Base-by-base conservation (phyloP, 1,140 invertebrate genomes). In the Drosophila oshimai region DNA sequence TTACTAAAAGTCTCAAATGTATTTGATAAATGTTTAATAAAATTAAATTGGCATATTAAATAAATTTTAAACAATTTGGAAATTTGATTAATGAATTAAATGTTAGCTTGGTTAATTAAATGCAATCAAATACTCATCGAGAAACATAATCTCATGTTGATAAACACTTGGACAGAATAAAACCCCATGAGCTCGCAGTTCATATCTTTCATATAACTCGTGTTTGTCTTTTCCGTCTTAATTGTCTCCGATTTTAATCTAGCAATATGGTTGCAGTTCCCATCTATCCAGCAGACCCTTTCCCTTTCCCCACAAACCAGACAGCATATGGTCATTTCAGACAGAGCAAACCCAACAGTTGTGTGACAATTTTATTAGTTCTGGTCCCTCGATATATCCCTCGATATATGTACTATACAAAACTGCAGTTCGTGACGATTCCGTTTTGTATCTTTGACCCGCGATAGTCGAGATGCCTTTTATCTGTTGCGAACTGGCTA, bases 241-340 rank as follows among this genome's bases (percentile, higher is more conserved):
- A 84, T 84, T 84, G 75, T 76, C 84, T 86, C 65, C 84, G 80
- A 84, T 84, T 84, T 80, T 80, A 80, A 84, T 84, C 80, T 80
- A 49, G 58, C 78, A 84, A 84, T 83, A 78, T 81, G 65, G 31
- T 67, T 65, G 61, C 42, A 49, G 58, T 49, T 50, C 34, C 31
- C 53, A n/a, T 28, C 12, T 12, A 12, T 41, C 5, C 2, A n/a
- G 22, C n/a, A n/a, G 42, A 20, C 33, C n/a, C 3, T 10, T 17
- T 31, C 9, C 10, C 6, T 1, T 29, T 9, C 9, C 42, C 46
- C 1, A 17, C 44, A 41, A 20, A 37, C 15, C 44, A 13, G 33
- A 65, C 58, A 41, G 61, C 62, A 81, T 81, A 81, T 81, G 77
- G 72, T 73, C 49, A 65, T 37, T 22, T 10, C 42, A 49, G 61